Evolutionary conservation across 2,113 vertebrate genomes (phyloP).

Genomic region (Sprattus sprattus): DNA sequence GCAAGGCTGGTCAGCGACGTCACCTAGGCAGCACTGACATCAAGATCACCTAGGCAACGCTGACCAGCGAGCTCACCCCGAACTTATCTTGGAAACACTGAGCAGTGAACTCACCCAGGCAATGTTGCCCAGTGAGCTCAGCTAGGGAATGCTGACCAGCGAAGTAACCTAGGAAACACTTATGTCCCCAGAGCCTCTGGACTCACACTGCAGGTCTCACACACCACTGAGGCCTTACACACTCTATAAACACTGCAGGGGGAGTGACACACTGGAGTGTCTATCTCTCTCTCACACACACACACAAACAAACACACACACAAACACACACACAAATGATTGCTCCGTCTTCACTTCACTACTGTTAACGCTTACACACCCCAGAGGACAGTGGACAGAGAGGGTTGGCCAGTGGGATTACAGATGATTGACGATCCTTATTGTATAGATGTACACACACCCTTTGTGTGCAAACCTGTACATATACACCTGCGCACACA

Average conservation of each 20-base stretch:
- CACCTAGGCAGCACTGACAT: neutral
- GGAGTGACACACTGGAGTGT: neutral
- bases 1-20: constrained; percentile 36
- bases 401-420: neutral
- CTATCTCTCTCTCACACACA: neutral
- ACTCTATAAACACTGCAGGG: neutral
- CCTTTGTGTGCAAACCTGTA: neutral
- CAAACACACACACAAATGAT: neutral
- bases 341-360: neutral
- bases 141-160: neutral
- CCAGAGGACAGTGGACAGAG: neutral
- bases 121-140: neutral
- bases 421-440: neutral
- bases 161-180: neutral
- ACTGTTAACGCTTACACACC: neutral
- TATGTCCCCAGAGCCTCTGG: too few species aligned
- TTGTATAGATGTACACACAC: neutral
- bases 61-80: neutral
- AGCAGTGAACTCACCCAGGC: neutral
- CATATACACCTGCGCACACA: neutral
- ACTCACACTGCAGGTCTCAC: neutral
- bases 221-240: neutral
- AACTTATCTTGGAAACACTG: neutral
- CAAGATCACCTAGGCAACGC: constrained; percentile 4
- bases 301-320: neutral